Base-by-base conservation (phyloP, 1,140 invertebrate species). In the Drepana arcuata region DNA sequence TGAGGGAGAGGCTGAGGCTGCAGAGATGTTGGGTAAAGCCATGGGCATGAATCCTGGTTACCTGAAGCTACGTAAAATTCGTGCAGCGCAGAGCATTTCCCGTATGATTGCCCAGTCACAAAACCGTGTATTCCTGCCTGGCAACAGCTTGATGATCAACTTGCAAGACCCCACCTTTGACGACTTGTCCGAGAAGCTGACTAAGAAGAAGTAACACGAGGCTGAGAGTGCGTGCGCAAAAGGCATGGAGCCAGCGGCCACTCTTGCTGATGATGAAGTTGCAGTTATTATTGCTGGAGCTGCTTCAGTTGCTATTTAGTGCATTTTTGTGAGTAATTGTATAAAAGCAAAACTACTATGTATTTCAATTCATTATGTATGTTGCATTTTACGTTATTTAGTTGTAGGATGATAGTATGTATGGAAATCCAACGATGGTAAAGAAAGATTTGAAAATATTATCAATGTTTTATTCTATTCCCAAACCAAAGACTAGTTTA, bases 1-100 rank as follows among this genome's bases (percentile, higher is more conserved):
- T 51, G 97, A 99, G 86, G 98, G 98, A 88, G 98, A 99, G 91
- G 97, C 98, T 14, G 93, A 98, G 87, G 95, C 98, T 61, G 98
- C 98, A 1, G 93, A 94, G 88, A 95, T 96, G 94, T 92, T 99
- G 85, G 98, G 98, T 84, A 88, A 97, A 85, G 95, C 98, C 32
- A 93, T 99, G 59, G 89, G 92, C 37, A 87, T 90, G 73, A 99
- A 99, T 85, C 97, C 97, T 49, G 98, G 98, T 71, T 99, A 99
- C 64, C 84, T 99, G 37, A 99, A 99, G 74, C 82, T 99, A 46
- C 88, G 98, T 48, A 99, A 99, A 84, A 95, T 99, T 48, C 88
- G 96, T 63, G 98, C 98, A 23, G 95, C 98, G 2, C 97, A 99
- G 70, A 96, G 92, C 64, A 99, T 99, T 84, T 93, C 98, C 12